Evolutionary conservation across 2,888 invertebrate genomes (phyloP), one percentile per base, ranked within the genome.

Genomic region (Hartigia nigra): DNA sequence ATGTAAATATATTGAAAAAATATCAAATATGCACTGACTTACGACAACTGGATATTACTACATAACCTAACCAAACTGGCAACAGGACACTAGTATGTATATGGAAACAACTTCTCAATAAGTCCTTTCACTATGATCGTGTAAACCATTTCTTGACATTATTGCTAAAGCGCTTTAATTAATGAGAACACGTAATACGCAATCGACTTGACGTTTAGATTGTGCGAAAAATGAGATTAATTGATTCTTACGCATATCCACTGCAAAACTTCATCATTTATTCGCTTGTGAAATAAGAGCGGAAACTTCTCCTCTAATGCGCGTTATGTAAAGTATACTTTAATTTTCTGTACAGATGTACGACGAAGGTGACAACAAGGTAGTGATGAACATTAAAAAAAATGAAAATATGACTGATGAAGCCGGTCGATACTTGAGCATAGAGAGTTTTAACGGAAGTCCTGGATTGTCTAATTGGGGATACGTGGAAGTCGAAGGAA

Each of bases 391-490:
- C 82, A 83, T 94, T 11, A 84, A 83, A 39, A 80, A 81, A 9
- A 90, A 87, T 35, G 74, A 87, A 14, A 86, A 91, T 55, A 91
- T 88, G 90, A 69, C 84, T 0, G 85, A 90, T 0, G 91, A 91
- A 69, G 74, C 81, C 4, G 90, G 87, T 1, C 87, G 91, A 70
- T 91, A 91, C 76, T 82, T 91, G 75, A 90, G 89, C 74, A 88
- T 90, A 70, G 83, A 89, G 23, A 81, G 80, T 4, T 88, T 87
- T 76, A 95, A 96, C 87, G 94, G 94, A 0, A 93, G 93, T 2
- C 93, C 94, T 0, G 96, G 96, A 0, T 91, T 97, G 0, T 87
- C 92, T 0, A 94, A 95, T 78, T 97, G 97, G 94, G 95, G 95
- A 0, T 96, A 93, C 86, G 91, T 89, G 0, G 89, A 92, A 23